Percentiles rank a stretch among this genome's conserved stretches.
Evolutionary conservation across 2,888 invertebrate genomes (phyloP).

Genomic region (Punctoribates punctum): DNA sequence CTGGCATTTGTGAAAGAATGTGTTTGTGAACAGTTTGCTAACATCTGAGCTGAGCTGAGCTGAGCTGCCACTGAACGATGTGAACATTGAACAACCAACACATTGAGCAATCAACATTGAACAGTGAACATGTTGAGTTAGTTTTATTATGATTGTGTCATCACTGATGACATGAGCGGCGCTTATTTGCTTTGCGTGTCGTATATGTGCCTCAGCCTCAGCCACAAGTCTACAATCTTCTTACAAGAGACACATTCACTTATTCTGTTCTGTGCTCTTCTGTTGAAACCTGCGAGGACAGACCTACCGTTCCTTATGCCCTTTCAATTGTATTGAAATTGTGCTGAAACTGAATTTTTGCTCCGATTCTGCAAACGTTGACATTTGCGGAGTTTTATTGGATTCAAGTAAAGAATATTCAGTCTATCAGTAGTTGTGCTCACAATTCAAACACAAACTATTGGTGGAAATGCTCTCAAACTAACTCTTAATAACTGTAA

Average conservation of each 20-base stretch:
- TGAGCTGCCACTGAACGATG: too few relatives aligned
- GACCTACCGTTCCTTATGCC: background rate
- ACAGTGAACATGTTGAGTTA: constrained; percentile 13
- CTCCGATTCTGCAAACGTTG: background rate
- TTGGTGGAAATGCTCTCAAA: too few relatives aligned
- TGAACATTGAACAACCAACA: background rate
- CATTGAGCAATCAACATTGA: background rate
- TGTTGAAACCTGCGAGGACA: background rate
- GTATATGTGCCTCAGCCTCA: background rate
- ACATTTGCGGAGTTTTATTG: constrained; percentile 2
- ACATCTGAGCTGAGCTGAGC: background rate
- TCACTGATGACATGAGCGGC: constrained; percentile 10
- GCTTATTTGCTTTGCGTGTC: constrained; percentile 26
- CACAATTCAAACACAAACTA: too few relatives aligned
- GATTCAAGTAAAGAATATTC: too few relatives aligned
- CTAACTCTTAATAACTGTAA: too few relatives aligned
- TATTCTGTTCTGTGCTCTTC: too few relatives aligned
- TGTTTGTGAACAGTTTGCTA: background rate
- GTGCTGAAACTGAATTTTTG: background rate
- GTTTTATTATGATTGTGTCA: constrained; percentile 9
- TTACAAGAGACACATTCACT: too few relatives aligned
- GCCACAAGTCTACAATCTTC: background rate
- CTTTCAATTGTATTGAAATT: background rate
- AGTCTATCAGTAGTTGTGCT: too few relatives aligned
- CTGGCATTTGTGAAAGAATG: background rate